phyloP scores from a whole-genome alignment of 2,113 vertebrate genomes.

The Epinephelus cyanopodus region DNA sequence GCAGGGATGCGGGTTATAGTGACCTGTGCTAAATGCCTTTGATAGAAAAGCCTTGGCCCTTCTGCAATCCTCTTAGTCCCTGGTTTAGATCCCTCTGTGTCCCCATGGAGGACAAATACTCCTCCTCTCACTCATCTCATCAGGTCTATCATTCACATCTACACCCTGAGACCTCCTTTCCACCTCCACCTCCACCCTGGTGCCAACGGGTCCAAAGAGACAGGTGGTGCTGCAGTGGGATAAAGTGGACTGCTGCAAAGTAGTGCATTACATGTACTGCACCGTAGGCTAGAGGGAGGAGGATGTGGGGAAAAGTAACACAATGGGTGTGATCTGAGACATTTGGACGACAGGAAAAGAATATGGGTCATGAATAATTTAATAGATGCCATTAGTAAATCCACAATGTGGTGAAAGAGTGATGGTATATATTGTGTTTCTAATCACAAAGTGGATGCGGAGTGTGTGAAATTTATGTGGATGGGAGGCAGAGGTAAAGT shows the following conservation, averaged over 20 bases:
- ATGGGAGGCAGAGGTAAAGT: neutral
- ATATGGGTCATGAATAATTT: conserved; percentile 36
- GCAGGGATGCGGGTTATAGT: conserved; percentile 69
- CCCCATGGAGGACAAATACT: conserved; percentile 67
- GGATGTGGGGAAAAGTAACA: neutral
- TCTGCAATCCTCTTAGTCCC: conserved; percentile 83
- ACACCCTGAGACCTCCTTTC: neutral
- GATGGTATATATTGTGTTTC: neutral
- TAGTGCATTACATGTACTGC: neutral
- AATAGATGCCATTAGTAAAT: conserved; percentile 43
- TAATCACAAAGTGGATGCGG: neutral
- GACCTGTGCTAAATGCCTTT: conserved; percentile 78
- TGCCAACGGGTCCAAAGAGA: conserved; percentile 7
- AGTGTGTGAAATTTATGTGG: neutral
- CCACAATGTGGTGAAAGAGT: conserved; percentile 3
- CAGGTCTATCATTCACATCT: conserved; percentile 59
- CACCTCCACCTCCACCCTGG: conserved; percentile 9
- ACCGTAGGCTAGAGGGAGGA: neutral
- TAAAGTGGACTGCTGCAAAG: conserved; percentile 6
- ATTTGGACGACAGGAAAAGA: neutral
- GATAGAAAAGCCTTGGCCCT: conserved; percentile 79
- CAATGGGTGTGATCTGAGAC: neutral
- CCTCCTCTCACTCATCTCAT: conserved; percentile 47
- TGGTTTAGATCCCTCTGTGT: conserved; percentile 75
- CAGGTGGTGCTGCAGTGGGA: conserved; percentile 29